Evolutionary conservation across 2,113 vertebrate species (phyloP).

Genomic region (Steatornis caripensis): DNA sequence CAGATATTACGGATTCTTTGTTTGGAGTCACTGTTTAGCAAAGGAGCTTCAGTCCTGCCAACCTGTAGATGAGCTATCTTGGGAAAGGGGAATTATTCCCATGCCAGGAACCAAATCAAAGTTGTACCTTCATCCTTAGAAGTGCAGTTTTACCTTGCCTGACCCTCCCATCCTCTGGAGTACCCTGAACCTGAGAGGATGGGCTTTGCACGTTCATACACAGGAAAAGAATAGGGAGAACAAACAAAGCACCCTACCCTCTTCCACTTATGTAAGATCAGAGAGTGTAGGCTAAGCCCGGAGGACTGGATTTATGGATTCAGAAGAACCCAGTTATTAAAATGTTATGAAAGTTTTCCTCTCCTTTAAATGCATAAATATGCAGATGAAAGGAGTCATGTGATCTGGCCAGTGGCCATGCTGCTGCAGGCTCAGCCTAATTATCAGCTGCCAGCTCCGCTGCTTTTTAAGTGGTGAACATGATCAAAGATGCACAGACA

Average conservation of each 20-base stretch:
- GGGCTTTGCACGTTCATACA: slow-evolving; percentile 6
- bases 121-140: background rate
- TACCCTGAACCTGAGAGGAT: background rate
- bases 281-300: slow-evolving; percentile 52
- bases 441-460: slow-evolving; percentile 57
- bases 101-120: slow-evolving; percentile 49
- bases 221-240: slow-evolving; percentile 12
- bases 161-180: background rate
- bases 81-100: slow-evolving; percentile 18
- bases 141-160: slow-evolving; percentile 35
- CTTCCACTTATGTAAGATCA: slow-evolving; percentile 50
- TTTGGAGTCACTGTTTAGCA: background rate
- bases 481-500: slow-evolving; percentile 62
- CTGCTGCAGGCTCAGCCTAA: slow-evolving; percentile 61
- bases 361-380: slow-evolving; percentile 61
- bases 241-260: slow-evolving; percentile 38
- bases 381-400: slow-evolving; percentile 64
- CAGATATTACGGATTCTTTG: background rate
- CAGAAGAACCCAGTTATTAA: slow-evolving; percentile 62
- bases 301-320: slow-evolving; percentile 58
- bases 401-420: slow-evolving; percentile 59
- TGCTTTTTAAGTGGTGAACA: slow-evolving; percentile 61
- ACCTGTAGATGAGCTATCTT: slow-evolving; percentile 4
- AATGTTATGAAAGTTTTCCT: slow-evolving; percentile 64
- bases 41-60: background rate